Evolutionary conservation across 2,888 invertebrate genomes (phyloP).

Genomic region (Julus scandinavius): DNA sequence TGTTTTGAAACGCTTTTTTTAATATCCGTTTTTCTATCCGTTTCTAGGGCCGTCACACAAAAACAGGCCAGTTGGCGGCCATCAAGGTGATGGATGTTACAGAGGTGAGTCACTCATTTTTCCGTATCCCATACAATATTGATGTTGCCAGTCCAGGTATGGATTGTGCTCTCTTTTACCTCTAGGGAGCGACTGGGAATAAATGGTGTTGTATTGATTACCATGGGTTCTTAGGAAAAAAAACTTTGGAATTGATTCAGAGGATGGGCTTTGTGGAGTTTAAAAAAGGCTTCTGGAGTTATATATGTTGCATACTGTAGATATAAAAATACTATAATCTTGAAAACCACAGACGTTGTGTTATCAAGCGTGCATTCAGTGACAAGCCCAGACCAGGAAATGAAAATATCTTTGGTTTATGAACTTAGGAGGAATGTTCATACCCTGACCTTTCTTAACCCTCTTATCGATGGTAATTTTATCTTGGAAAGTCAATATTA

Average conservation of each 20-base stretch:
- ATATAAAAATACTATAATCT: too few relatives aligned
- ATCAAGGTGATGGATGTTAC: conserved; percentile 99
- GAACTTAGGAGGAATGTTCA: too few relatives aligned
- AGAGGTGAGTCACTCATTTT: conserved; percentile 71
- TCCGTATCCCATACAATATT: neutral
- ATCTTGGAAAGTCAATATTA: too few relatives aligned
- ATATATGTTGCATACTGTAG: too few relatives aligned
- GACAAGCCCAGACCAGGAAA: too few relatives aligned
- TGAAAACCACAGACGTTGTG: too few relatives aligned
- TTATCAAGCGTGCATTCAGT: too few relatives aligned
- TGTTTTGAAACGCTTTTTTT: conserved; percentile 43
- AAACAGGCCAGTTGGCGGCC: conserved; percentile 99
- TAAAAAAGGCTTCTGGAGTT: too few relatives aligned
- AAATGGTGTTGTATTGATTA: neutral
- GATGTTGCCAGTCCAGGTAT: neutral
- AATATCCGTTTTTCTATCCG: conserved; percentile 58
- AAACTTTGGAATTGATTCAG: neutral
- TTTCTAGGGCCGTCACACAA: conserved; percentile 94
- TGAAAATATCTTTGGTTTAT: too few relatives aligned
- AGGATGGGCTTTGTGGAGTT: too few relatives aligned
- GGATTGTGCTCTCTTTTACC: neutral
- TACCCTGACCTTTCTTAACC: too few relatives aligned
- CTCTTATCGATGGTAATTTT: too few relatives aligned
- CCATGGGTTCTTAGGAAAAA: neutral
- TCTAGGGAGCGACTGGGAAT: neutral